Percentiles rank a stretch among this genome's conserved stretches.
These are phyloP conservation scores for Lycorma delicatula DNA, from an alignment of 1,140 invertebrate genomes.

Conservation along the genomic window DNA sequence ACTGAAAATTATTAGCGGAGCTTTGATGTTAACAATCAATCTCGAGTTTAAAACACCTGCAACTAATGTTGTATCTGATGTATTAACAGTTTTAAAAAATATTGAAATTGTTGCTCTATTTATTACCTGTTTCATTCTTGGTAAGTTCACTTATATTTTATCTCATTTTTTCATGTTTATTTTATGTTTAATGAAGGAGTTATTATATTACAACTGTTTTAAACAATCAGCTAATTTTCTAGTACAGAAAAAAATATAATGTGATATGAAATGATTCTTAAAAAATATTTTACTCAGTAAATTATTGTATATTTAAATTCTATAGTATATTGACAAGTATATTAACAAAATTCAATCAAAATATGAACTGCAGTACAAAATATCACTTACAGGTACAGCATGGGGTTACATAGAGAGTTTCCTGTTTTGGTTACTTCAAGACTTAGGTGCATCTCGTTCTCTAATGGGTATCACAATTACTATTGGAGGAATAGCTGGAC, in stretches of 20 bases:
- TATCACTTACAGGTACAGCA: constrained; percentile 57
- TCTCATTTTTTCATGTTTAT: background rate
- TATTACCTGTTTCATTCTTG: constrained; percentile 61
- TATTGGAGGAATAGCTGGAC: constrained; percentile 64
- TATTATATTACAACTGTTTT: background rate
- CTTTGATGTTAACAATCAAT: constrained; percentile 63
- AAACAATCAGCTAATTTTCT: background rate
- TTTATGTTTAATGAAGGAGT: background rate
- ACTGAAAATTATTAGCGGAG: constrained; percentile 55
- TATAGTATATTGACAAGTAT: background rate
- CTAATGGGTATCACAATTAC: constrained; percentile 79
- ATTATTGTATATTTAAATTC: background rate
- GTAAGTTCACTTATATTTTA: constrained; percentile 38
- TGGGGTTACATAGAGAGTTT: constrained; percentile 83
- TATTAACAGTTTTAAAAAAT: constrained; percentile 59
- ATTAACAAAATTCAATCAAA: constrained; percentile 7
- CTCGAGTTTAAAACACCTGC: constrained; percentile 68
- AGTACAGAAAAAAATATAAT: background rate
- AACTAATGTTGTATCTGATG: constrained; percentile 59
- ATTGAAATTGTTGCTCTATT: constrained; percentile 65
- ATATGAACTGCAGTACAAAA: too few species aligned
- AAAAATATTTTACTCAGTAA: background rate
- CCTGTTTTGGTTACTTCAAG: constrained; percentile 76
- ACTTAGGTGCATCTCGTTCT: constrained; percentile 64
- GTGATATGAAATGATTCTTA: background rate